phyloP scores from a whole-genome alignment of 2,113 vertebrate species.

The Tor tambroides region DNA sequence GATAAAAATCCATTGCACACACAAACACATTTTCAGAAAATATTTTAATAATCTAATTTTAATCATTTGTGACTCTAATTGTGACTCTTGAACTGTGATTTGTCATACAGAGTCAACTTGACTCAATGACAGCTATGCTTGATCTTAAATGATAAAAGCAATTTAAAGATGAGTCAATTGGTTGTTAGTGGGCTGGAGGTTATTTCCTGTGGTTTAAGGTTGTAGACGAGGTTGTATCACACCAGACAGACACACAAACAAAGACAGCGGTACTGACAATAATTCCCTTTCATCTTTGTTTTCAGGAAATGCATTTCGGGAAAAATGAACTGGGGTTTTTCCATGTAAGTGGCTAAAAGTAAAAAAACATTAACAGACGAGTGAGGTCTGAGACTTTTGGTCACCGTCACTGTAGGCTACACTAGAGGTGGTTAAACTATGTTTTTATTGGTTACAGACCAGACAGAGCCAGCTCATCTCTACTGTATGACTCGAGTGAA shows the following conservation, averaged over 20 bases:
- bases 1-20: too few relatives aligned
- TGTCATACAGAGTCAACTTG: background rate
- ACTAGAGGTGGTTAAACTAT: constrained; percentile 49
- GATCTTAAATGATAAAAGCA: background rate
- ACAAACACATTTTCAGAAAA: too few relatives aligned
- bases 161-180: constrained; percentile 25
- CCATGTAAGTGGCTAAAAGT: constrained; percentile 37
- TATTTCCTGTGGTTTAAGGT: constrained; percentile 40
- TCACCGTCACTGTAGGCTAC: too few relatives aligned
- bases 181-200: constrained; percentile 10
- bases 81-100: background rate
- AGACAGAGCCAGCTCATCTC: constrained; percentile 16
- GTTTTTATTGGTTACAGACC: constrained; percentile 50
- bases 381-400: background rate
- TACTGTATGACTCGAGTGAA: background rate
- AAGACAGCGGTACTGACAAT: constrained; percentile 17
- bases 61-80: background rate
- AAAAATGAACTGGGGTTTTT: constrained; percentile 38
- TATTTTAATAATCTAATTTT: background rate
- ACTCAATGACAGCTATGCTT: background rate
- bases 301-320: constrained; percentile 40
- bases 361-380: constrained; percentile 8
- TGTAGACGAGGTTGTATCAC: constrained; percentile 10
- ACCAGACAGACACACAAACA: constrained; percentile 33
- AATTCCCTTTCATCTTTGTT: constrained; percentile 37